Percentiles rank a stretch among this genome's conserved stretches.
Evolutionary conservation across 2,797 vertebrate species (phyloP).

Genomic region (Sitta carolinensis): DNA sequence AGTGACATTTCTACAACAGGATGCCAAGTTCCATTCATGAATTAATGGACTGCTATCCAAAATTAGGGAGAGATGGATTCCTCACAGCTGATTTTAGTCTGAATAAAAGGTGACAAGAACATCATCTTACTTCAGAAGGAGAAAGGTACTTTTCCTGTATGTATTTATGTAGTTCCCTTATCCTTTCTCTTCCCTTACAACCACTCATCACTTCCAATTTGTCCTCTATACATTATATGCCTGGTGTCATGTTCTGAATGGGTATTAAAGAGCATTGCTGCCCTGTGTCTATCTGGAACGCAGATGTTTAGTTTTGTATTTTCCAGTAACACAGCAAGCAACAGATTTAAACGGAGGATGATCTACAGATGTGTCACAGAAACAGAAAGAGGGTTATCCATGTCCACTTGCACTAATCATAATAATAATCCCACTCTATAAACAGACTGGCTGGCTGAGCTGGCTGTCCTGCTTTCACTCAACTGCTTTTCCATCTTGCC

Average conservation of each 20-base stretch:
- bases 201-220: neutral
- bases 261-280: neutral
- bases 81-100: neutral
- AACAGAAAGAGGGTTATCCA: slow-evolving; percentile 48
- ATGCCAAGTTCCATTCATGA: neutral
- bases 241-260: neutral
- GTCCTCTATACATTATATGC: neutral
- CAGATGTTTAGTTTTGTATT: slow-evolving; percentile 19
- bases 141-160: neutral
- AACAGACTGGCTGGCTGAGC: neutral
- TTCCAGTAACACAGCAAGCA: slow-evolving; percentile 29
- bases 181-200: neutral
- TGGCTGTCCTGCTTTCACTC: neutral
- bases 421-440: slow-evolving; percentile 40
- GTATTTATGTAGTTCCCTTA: neutral
- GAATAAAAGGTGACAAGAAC: neutral
- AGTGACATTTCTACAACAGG: neutral
- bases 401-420: slow-evolving; percentile 36
- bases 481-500: neutral
- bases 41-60: neutral
- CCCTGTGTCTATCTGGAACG: slow-evolving; percentile 13
- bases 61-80: neutral
- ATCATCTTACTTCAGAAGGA: neutral
- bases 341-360: slow-evolving; percentile 44
- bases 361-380: slow-evolving; percentile 49